Percentiles rank a stretch among this genome's conserved stretches.
Evolutionary conservation across 2,888 invertebrate genomes (phyloP).

Genomic region (Steinernema hermaphroditum): DNA sequence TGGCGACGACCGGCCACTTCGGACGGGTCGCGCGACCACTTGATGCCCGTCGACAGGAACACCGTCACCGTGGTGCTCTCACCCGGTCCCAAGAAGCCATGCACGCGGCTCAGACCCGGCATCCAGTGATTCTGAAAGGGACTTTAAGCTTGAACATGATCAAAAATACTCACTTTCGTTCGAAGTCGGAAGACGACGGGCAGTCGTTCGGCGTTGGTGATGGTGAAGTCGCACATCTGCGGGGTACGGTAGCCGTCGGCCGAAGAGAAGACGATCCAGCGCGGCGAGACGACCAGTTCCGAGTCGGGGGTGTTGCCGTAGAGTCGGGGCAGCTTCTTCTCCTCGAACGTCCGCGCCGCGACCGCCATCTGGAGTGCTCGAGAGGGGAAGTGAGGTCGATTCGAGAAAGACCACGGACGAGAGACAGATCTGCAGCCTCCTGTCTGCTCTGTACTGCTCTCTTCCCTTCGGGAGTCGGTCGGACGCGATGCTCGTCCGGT

Average conservation of each 20-base stretch:
- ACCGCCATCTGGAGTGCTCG: too few relatives aligned
- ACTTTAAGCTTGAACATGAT: too few relatives aligned
- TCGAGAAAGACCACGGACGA: too few relatives aligned
- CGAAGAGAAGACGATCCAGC: slow-evolving; percentile 33
- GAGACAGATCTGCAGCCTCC: too few relatives aligned
- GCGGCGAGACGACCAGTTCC: not conserved
- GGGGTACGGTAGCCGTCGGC: slow-evolving; percentile 32
- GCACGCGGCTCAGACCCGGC: slow-evolving; percentile 5
- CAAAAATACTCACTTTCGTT: slow-evolving; percentile 6
- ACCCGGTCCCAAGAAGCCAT: slow-evolving; percentile 31
- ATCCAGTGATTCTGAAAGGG: not conserved
- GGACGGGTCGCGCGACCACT: slow-evolving; percentile 35
- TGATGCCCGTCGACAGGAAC: slow-evolving; percentile 30
- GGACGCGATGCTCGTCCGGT: too few relatives aligned
- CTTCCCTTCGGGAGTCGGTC: too few relatives aligned
- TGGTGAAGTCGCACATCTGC: slow-evolving; percentile 21
- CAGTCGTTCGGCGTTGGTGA: slow-evolving; percentile 31
- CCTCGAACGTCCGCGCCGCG: not conserved
- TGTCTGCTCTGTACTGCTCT: too few relatives aligned
- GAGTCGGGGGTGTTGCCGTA: slow-evolving; percentile 16
- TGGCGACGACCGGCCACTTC: slow-evolving; percentile 32
- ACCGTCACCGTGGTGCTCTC: slow-evolving; percentile 3
- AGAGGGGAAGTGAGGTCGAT: too few relatives aligned
- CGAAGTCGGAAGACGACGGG: slow-evolving; percentile 32
- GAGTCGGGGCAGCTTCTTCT: not conserved